Percentiles rank a stretch among this genome's conserved stretches.
These are phyloP conservation scores for Urocynchramus pylzowi DNA, from an alignment of 2,113 vertebrate genomes.

Conservation along the genomic window DNA sequence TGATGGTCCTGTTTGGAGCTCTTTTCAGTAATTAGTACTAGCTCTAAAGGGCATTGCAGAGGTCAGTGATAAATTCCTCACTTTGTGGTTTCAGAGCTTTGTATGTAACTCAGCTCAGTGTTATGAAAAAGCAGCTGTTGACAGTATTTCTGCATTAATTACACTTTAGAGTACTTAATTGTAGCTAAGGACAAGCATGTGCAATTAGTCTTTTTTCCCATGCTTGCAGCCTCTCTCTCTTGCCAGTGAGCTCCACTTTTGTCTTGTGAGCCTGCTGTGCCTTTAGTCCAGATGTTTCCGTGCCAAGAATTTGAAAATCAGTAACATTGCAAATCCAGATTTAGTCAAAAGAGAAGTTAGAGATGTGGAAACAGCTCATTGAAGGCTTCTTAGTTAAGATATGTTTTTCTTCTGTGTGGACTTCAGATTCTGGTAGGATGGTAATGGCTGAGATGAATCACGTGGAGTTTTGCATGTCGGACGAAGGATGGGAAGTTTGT, in stretches of 20 bases:
- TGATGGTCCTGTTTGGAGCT: neutral
- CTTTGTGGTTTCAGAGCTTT: neutral
- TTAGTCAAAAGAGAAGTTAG: neutral
- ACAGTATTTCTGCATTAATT: neutral
- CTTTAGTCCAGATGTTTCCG: slow-evolving; percentile 6
- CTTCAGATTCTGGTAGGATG: neutral
- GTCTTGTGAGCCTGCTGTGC: neutral
- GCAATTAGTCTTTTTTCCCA: neutral
- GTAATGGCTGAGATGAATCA: neutral
- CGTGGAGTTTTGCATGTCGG: accelerated
- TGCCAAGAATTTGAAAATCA: neutral
- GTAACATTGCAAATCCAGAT: neutral
- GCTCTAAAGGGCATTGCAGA: neutral
- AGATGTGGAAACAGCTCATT: neutral
- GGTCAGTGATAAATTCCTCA: neutral
- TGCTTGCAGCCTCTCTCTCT: neutral
- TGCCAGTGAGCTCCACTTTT: neutral
- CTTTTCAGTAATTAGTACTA: neutral
- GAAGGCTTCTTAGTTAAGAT: neutral
- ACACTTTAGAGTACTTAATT: neutral
- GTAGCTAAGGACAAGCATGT: neutral
- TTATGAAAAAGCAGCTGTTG: neutral
- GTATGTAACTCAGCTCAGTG: neutral
- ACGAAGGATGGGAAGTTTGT: neutral
- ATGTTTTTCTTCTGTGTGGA: neutral